Conservation (phyloP, 2,113 vertebrate species). For the Maccullochella peelii region DNA sequence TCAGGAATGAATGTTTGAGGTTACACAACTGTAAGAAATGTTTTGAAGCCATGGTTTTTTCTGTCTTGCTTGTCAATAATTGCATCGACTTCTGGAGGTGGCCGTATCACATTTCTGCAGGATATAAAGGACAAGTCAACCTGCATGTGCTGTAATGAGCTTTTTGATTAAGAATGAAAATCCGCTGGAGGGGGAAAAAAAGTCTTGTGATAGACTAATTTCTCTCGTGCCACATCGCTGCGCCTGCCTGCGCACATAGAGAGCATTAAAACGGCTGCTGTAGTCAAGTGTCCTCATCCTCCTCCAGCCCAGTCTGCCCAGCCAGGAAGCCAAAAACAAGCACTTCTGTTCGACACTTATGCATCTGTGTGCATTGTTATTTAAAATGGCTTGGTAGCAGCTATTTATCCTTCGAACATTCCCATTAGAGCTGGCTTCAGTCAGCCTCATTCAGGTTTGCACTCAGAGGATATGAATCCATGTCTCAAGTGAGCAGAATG, state of each 20-base stretch:
- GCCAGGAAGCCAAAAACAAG: constrained; percentile 51
- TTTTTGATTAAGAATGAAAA: constrained; percentile 82
- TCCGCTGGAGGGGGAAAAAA: constrained; percentile 62
- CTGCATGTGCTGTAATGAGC: constrained; percentile 77
- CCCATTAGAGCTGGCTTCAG: constrained; percentile 49
- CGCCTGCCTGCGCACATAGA: constrained; percentile 38
- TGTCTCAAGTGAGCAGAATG: constrained; percentile 43
- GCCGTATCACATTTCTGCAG: constrained; percentile 66
- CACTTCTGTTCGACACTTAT: constrained; percentile 39
- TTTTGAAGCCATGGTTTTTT: background rate
- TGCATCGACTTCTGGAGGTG: constrained; percentile 52
- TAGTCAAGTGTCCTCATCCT: constrained; percentile 39
- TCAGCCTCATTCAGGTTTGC: constrained; percentile 34
- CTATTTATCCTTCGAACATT: constrained; percentile 57
- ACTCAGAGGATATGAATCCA: constrained; percentile 31
- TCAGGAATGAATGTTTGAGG: constrained; percentile 51
- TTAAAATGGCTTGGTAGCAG: constrained; percentile 58
- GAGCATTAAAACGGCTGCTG: constrained; percentile 43
- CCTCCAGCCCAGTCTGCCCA: constrained; percentile 23
- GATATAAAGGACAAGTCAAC: constrained; percentile 70
- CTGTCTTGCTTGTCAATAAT: constrained; percentile 62
- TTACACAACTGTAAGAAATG: constrained; percentile 46
- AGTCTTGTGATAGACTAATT: constrained; percentile 63
- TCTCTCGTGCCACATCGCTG: constrained; percentile 58
- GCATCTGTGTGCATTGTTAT: constrained; percentile 72